These are phyloP conservation scores for Candidula unifasciata DNA, from an alignment of 2,888 invertebrate species.

Conservation along the genomic window DNA sequence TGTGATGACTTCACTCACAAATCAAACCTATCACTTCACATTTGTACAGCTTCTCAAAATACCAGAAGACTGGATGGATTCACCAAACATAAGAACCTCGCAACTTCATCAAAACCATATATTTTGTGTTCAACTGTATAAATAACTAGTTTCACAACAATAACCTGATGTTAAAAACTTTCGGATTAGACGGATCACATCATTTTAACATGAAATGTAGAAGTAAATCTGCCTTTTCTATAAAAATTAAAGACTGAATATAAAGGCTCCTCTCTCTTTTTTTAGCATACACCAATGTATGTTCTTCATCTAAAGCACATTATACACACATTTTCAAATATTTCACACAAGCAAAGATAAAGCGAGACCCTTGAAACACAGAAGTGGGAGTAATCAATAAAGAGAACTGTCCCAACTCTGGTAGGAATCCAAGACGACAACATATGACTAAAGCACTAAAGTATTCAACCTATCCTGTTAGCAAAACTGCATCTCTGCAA, in stretches of 20 bases:
- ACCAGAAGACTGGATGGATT: background rate
- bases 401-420: background rate
- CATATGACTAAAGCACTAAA: no score
- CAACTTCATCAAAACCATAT: background rate
- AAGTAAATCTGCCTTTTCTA: background rate
- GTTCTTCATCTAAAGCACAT: background rate
- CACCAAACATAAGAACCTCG: background rate
- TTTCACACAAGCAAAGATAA: background rate
- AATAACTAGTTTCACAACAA: no score
- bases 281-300: no score
- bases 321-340: background rate
- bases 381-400: conserved; percentile 7
- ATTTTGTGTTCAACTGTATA: no score
- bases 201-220: background rate
- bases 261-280: no score
- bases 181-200: background rate
- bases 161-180: no score
- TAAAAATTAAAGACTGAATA: no score
- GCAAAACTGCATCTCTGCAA: no score
- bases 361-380: background rate
- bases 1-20: conserved; percentile 7
- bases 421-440: background rate
- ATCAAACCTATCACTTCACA: conserved; percentile 22
- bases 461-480: background rate
- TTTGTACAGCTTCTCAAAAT: conserved; percentile 14